Base-by-base conservation (phyloP, 2,113 vertebrate species). In the Ceyx margarethae region DNA sequence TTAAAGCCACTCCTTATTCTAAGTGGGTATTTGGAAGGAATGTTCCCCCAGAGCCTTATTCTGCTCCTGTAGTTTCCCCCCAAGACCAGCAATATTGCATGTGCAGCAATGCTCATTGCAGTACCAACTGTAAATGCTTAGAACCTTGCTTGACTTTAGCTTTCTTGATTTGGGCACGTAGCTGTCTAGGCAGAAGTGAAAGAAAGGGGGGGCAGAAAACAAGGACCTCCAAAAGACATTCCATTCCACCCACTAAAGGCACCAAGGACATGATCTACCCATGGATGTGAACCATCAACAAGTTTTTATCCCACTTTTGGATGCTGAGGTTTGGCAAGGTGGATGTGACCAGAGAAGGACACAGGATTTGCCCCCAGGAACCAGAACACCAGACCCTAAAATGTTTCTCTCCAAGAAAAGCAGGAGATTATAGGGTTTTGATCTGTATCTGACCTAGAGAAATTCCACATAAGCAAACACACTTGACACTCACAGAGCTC, bases 401-500 rank as follows among this genome's bases (percentile, higher is more conserved):
- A 84, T n/a, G 2, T 77, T 85, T 33, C 10, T 89, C 26, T 58
- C 21, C 40, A 45, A 81, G 40, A 31, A 61, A 56, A 50, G 7
- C 3, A 6, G 3, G 21, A 3, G 1, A 22, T 51, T 26, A 13
- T 35, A 73, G 58, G 16, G 5, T 90, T 81, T 92, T 68, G 45
- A 40, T 85, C 46, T 46, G 71, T 46, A 65, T 25, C 21, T 42
- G 67, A 18, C 46, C 75, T 53, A 57, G 58, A 76, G 84, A 85
- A 69, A 81, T 54, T 42, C 29, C 33, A 33, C 51, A 10, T 2
- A 4, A 60, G 31, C 51, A 79, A 73, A 69, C 51, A 58, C 20
- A 45, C 22, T 2, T 18, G 4, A 0, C 35, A 66, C 37, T 31
- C 1, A 0, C 45, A 19, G 60, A 33, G 64, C 46, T 80, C 9